Base-by-base conservation (phyloP, 2,113 vertebrate species). In the Phaethornis superciliosus region DNA sequence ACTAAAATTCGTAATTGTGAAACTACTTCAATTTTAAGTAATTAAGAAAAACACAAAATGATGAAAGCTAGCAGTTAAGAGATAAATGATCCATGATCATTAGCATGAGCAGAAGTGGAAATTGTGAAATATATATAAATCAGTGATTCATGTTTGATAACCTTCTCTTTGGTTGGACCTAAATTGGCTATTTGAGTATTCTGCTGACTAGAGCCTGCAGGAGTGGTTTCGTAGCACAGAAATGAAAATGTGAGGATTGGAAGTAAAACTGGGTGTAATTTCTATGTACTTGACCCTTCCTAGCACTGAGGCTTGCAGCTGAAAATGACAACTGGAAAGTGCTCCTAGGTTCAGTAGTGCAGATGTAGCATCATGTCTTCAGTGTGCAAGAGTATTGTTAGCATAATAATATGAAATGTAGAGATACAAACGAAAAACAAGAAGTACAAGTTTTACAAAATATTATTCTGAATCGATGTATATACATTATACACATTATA, bases 401-500 rank as follows among this genome's bases (percentile, higher is more conserved):
- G 30, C 46, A 72, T 58, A 78, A 35, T 30, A 40, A 65, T 37
- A 76, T 1, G 27, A 67, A 71, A 90, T n/a, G 6, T 47, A 80
- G 23, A 85, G 49, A 90, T 71, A 83, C 15, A 75, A 88, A 81
- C 64, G 15, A 81, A 68, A 83, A 74, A 5, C 33, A 81, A 47
- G 7, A 88, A 68, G 60, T 71, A 64, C 33, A 86, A 24, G 46
- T 79, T 93, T 63, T 59, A 93, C 27, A 85, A 88, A 93, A 72
- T 92, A 90, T 65, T 92, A 63, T 88, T 88, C 49, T 79, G 69
- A 72, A 68, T 70, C 80, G 64, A 19, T 58, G 13, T 90, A 90
- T 83, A 54, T 81, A 97, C 80, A 95, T 78, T 88, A 88, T 88
- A 91, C 23, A 95, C 60, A 85, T 40, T 80, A 76, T 52, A 94